These are phyloP conservation scores for Tanypteryx hageni DNA, from an alignment of 2,888 invertebrate genomes.

Conservation along the genomic window DNA sequence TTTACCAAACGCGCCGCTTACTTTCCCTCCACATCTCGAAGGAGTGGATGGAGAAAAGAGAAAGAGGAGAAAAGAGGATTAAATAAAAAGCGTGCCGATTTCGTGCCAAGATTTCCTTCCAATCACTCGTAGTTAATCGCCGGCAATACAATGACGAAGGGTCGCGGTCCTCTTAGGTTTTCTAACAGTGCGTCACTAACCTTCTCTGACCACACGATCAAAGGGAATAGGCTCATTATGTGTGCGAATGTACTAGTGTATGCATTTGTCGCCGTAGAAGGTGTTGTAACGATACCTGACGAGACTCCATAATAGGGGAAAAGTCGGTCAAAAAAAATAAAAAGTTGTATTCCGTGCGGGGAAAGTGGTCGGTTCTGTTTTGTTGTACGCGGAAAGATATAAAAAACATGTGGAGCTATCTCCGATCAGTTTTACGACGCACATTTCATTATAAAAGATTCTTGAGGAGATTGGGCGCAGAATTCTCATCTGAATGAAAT, in stretches of 20 bases:
- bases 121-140: background rate
- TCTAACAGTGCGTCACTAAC: background rate
- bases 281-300: constrained; percentile 21
- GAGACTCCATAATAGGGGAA: constrained; percentile 35
- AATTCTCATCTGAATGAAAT: too few relatives aligned
- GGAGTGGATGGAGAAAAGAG: too few relatives aligned
- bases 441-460: too few relatives aligned
- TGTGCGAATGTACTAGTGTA: background rate
- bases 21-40: background rate
- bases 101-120: background rate
- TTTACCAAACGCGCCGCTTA: background rate
- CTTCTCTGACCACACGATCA: background rate
- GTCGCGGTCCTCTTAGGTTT: background rate
- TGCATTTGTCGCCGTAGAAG: background rate
- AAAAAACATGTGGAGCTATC: too few relatives aligned
- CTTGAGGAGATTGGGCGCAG: too few relatives aligned
- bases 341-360: background rate
- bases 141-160: background rate
- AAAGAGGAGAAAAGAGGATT: too few relatives aligned
- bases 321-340: constrained; percentile 53
- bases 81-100: background rate
- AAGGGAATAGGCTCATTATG: background rate
- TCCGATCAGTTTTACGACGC: too few relatives aligned
- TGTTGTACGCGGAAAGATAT: background rate
- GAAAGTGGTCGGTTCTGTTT: constrained; percentile 39